phyloP scores from a whole-genome alignment of 2,888 invertebrate species.

The Drosophila mettleri region DNA sequence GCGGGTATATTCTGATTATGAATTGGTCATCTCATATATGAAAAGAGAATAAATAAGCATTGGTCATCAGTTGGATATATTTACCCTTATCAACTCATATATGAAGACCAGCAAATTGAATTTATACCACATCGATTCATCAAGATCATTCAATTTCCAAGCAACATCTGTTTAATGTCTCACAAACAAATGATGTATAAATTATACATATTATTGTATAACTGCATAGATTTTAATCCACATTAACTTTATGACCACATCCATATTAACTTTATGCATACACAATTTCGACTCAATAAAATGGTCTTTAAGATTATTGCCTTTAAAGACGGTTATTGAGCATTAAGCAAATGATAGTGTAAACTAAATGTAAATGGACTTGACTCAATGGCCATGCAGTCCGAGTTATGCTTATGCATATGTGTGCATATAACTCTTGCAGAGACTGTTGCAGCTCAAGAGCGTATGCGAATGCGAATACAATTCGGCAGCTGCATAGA shows the following conservation, averaged over 20 bases:
- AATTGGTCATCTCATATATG: not conserved
- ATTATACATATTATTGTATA: not conserved
- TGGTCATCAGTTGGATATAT: no score
- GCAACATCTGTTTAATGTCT: not conserved
- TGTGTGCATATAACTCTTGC: not conserved
- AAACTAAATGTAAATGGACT: not conserved
- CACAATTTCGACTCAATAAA: slow-evolving; percentile 2
- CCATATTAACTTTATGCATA: slow-evolving; percentile 1
- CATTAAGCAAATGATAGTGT: not conserved
- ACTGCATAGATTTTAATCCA: not conserved
- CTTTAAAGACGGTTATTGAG: not conserved
- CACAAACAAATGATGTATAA: not conserved
- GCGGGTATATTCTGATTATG: not conserved
- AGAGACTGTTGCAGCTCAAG: slow-evolving; percentile 1
- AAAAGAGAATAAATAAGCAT: not conserved
- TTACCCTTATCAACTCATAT: not conserved
- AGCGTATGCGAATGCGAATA: slow-evolving; percentile 1
- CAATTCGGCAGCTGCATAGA: slow-evolving; percentile 24
- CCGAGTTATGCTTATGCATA: not conserved
- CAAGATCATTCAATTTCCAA: not conserved
- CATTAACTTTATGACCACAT: not conserved
- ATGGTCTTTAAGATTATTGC: not conserved
- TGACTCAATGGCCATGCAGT: not conserved
- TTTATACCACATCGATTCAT: not conserved
- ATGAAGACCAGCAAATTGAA: not conserved